A percentile compares a stretch with the other conserved stretches of the same genome.
These are phyloP conservation scores for Drosophila acutilabella DNA, from an alignment of 2,888 invertebrate genomes.

Conservation along the genomic window DNA sequence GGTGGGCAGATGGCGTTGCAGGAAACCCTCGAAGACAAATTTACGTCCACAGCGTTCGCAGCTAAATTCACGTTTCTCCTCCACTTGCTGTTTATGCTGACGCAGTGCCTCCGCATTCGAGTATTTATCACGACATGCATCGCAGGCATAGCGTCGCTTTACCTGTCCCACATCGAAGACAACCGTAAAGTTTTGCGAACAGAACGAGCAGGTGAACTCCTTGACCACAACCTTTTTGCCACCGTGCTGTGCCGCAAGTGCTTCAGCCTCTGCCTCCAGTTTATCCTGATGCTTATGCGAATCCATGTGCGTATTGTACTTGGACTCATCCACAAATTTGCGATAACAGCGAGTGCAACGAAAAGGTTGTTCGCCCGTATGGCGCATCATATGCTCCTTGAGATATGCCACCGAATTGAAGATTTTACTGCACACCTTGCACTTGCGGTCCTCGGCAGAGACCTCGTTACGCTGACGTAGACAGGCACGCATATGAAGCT, in stretches of 20 bases:
- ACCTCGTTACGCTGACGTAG: constrained; percentile 82
- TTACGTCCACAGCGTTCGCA: constrained; percentile 84
- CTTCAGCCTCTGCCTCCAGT: constrained; percentile 82
- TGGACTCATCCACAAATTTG: constrained; percentile 83
- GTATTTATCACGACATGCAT: constrained; percentile 84
- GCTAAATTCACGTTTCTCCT: constrained; percentile 84
- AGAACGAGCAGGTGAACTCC: constrained; percentile 84
- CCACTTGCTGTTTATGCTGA: constrained; percentile 83
- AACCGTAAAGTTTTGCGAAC: constrained; percentile 83
- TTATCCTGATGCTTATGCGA: constrained; percentile 83
- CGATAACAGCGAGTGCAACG: constrained; percentile 84
- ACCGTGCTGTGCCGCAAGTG: constrained; percentile 76
- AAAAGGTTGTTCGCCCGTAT: constrained; percentile 83
- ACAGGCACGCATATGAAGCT: constrained; percentile 84
- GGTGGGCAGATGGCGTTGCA: constrained; percentile 83
- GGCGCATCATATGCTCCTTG: constrained; percentile 84
- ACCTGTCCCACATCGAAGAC: constrained; percentile 84
- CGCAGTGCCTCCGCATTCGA: constrained; percentile 84
- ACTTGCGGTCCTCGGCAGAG: constrained; percentile 82
- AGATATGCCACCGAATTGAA: constrained; percentile 85
- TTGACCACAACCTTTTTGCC: constrained; percentile 84
- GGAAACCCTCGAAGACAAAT: constrained; percentile 84
- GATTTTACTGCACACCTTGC: constrained; percentile 83
- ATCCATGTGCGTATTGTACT: constrained; percentile 82
- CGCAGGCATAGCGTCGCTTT: constrained; percentile 84